Evolutionary conservation across 64 coral and sea anemone genomes (phyloP).

Genomic region (Montipora sp.): DNA sequence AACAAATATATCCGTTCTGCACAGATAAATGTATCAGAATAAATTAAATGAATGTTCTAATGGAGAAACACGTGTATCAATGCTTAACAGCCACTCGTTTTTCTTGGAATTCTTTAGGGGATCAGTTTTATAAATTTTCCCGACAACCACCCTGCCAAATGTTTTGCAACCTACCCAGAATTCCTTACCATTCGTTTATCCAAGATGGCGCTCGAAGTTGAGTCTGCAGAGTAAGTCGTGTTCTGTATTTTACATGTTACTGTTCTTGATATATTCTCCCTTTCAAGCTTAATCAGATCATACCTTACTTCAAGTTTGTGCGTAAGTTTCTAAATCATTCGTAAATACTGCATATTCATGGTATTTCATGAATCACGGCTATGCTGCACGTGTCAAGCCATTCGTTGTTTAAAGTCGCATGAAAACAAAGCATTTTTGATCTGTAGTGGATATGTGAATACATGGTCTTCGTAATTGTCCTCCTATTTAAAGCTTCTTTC

Average conservation of each 20-base stretch:
- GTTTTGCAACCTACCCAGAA: conserved; percentile 30
- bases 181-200: conserved; percentile 42
- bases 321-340: background rate
- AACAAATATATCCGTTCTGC: background rate
- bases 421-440: background rate
- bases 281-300: background rate
- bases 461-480: too few species aligned
- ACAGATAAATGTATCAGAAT: background rate
- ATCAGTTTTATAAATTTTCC: background rate
- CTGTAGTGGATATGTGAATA: too few species aligned
- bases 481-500: too few species aligned
- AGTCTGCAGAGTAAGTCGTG: conserved; percentile 95
- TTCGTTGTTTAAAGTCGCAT: background rate
- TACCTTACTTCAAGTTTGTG: background rate
- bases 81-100: background rate
- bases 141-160: background rate
- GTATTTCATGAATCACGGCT: background rate
- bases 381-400: background rate
- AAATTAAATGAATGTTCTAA: too few species aligned
- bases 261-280: background rate
- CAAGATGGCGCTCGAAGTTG: conserved; percentile 99
- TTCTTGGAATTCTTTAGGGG: background rate
- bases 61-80: too few species aligned
- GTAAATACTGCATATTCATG: background rate
- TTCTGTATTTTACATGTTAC: background rate